Evolutionary conservation across 2,888 invertebrate genomes (phyloP), one percentile per base, ranked within the genome.

Genomic region (Aelia acuminata): DNA sequence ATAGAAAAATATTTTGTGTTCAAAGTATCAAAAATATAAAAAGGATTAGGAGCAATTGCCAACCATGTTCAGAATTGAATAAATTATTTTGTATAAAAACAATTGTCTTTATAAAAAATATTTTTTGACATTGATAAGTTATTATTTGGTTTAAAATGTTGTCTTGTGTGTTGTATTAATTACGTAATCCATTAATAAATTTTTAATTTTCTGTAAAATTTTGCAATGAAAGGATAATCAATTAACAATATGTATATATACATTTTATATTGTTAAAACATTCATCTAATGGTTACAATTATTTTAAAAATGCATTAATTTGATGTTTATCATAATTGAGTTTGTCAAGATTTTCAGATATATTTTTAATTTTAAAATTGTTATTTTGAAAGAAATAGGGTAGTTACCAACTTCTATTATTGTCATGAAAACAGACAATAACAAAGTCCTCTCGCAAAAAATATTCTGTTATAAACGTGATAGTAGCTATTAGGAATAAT

Each of bases 401-500:
- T 70, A 18, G 63, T 70, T 35, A 70, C 18, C 18, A 70, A 70
- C 15, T 35, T 35, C 20, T 35, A 35, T 70, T 35, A 70, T 70
- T 70, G 10, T 70, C 35, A 70, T 70, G 8, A 70, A 35, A 70
- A 70, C n/a, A n/a, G n/a, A n/a, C n/a, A n/a, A n/a, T n/a, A n/a
- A n/a, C 18, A 35, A 70, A 18, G 18, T 70, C 35, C 63, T 70
- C 35, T 70, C 18, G 7, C 18, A 35, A 35, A 70, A 31, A 20
- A 70, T 70, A 31, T 70, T 70, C 18, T 70, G 31, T 70, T 70
- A 18, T 20, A 43, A 84, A 84, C 15, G 84, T 84, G 84, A 84
- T 84, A 84, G 49, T 84, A 84, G 84, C 47, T 84, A 47, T 84
- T 84, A 84, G 84, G 26, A 48, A 48, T 84, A 70, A 48, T 84